A percentile compares a stretch with the other conserved stretches of the same genome.
Evolutionary conservation across 2,888 invertebrate species (phyloP).

Genomic region (Xestoiulus laeticollis): DNA sequence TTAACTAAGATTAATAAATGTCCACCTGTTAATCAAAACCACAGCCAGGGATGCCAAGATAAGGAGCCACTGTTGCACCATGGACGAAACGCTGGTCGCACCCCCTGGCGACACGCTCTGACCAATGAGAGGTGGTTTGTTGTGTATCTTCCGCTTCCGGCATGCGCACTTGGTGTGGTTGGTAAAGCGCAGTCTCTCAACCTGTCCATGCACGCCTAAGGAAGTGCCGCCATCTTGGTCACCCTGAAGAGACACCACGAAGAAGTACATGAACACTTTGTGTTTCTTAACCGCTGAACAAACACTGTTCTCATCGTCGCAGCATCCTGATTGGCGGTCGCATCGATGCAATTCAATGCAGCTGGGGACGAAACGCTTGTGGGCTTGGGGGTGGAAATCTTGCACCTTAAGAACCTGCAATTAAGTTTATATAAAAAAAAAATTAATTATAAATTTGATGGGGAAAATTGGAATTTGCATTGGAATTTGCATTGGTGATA

Average conservation of each 20-base stretch:
- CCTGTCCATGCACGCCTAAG: slow-evolving; percentile 53
- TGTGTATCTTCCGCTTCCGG: slow-evolving; percentile 30
- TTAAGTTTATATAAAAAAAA: not conserved
- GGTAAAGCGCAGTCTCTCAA: slow-evolving; percentile 58
- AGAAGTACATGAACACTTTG: slow-evolving; percentile 57
- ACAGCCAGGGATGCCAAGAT: not conserved
- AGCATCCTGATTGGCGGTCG: slow-evolving; percentile 63
- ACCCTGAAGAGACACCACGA: slow-evolving; percentile 54
- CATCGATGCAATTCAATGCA: slow-evolving; percentile 64
- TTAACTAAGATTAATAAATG: no score
- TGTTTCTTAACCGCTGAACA: slow-evolving; percentile 60
- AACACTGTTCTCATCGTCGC: slow-evolving; percentile 59
- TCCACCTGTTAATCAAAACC: not conserved
- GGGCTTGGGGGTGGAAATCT: slow-evolving; percentile 59
- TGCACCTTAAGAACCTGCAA: slow-evolving; percentile 60
- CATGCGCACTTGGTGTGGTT: slow-evolving; percentile 59
- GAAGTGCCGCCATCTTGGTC: slow-evolving; percentile 44
- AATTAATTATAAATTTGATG: no score
- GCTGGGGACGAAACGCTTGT: slow-evolving; percentile 61
- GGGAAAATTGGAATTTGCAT: no score
- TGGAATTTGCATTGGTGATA: no score
- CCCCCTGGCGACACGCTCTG: not conserved
- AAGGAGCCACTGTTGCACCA: not conserved
- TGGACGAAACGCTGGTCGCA: not conserved
- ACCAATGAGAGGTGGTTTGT: slow-evolving; percentile 16